Conservation (phyloP, 2,888 invertebrate genomes). For the Erpobdella octoculata region DNA sequence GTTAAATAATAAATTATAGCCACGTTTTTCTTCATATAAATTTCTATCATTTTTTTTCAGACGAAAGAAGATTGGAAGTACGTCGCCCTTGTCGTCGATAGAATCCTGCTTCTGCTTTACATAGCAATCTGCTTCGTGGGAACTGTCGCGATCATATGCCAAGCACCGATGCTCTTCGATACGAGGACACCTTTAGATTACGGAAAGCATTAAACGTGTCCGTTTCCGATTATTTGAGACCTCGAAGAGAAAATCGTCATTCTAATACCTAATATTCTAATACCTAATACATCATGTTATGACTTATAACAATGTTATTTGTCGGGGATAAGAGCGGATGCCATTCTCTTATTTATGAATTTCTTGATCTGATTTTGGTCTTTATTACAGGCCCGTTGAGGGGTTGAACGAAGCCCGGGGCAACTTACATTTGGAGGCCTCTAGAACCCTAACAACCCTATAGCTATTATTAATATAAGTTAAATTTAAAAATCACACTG, state of each 20-base stretch:
- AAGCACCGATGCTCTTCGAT: conserved; percentile 50
- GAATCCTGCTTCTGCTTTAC: conserved; percentile 49
- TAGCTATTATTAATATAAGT: no score
- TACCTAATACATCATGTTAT: not conserved
- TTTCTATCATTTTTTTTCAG: conserved; percentile 37
- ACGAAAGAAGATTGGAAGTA: conserved; percentile 51
- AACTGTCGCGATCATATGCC: conserved; percentile 48
- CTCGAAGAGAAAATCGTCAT: not conserved
- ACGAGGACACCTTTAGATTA: conserved; percentile 32
- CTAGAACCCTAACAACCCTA: no score
- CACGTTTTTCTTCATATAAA: no score
- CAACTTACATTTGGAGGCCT: no score
- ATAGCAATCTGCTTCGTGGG: conserved; percentile 48
- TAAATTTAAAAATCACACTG: no score
- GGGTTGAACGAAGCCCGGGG: no score
- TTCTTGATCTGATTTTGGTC: no score
- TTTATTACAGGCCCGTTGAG: no score
- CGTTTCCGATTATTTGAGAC: no score
- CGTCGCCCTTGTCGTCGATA: conserved; percentile 50
- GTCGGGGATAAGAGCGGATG: no score
- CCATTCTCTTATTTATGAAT: no score
- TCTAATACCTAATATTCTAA: not conserved
- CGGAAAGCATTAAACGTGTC: conserved; percentile 19
- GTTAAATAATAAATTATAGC: no score
- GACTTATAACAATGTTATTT: not conserved